phyloP scores from a whole-genome alignment of 23 tunicate genomes.

The Aplidium turbinatum region DNA sequence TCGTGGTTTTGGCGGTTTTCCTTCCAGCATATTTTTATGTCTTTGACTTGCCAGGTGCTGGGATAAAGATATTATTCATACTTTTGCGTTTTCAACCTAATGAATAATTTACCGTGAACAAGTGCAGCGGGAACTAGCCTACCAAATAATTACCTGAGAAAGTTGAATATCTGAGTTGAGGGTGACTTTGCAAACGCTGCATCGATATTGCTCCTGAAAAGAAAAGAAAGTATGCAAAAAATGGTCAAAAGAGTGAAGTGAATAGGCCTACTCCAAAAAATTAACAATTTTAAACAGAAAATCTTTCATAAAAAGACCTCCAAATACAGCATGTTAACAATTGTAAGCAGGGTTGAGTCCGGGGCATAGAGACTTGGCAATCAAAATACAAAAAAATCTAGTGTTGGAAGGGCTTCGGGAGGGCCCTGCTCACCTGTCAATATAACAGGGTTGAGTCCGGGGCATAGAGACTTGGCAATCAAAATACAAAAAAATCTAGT shows the following conservation, averaged over 20 bases:
- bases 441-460: too few relatives aligned
- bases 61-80: constrained; percentile 28
- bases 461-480: neutral
- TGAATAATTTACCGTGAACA: too few relatives aligned
- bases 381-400: neutral
- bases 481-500: neutral
- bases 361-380: neutral
- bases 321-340: too few relatives aligned
- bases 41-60: constrained; percentile 90
- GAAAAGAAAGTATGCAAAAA: too few relatives aligned
- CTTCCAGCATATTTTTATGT: constrained; percentile 86
- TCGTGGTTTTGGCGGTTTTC: constrained; percentile 94
- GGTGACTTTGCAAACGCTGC: constrained; percentile 82
- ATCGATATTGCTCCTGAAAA: constrained; percentile 76
- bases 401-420: too few relatives aligned
- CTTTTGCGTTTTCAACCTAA: too few relatives aligned
- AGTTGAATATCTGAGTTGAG: constrained; percentile 90
- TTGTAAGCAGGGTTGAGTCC: too few relatives aligned
- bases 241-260: too few relatives aligned
- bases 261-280: too few relatives aligned
- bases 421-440: too few relatives aligned
- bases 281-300: too few relatives aligned
- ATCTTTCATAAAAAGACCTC: too few relatives aligned
- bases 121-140: neutral
- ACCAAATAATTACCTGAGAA: constrained; percentile 52